Conservation (phyloP, 1,140 invertebrate genomes). For the Zophobas morio region DNA sequence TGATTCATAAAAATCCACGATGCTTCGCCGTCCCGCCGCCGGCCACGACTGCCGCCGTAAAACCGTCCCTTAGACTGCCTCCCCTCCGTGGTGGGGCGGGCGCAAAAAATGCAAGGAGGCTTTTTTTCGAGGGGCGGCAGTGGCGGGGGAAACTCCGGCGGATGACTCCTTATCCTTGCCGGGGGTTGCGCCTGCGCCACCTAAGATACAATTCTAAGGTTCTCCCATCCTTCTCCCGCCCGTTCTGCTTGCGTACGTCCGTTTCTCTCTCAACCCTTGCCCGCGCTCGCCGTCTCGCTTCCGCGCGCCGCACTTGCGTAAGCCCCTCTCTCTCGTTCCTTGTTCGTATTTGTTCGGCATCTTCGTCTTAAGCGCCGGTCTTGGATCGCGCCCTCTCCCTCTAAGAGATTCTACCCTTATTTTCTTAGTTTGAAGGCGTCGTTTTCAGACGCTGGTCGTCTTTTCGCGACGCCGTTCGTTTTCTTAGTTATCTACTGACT, state of each 20-base stretch:
- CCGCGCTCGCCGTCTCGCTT: conserved; percentile 53
- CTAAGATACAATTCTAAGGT: conserved; percentile 67
- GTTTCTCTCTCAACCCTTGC: conserved; percentile 62
- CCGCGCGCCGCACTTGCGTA: conserved; percentile 60
- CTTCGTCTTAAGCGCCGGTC: conserved; percentile 58
- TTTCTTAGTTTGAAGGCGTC: conserved; percentile 67
- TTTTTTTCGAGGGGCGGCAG: conserved; percentile 59
- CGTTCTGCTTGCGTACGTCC: conserved; percentile 60
- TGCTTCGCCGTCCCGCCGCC: background rate
- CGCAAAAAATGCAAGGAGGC: conserved; percentile 62
- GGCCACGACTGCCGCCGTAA: conserved; percentile 27
- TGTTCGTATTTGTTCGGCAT: conserved; percentile 57
- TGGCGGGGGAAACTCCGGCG: conserved; percentile 60
- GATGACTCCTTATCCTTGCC: conserved; percentile 62
- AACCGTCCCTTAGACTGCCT: conserved; percentile 28
- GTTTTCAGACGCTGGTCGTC: conserved; percentile 67
- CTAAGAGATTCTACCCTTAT: conserved; percentile 63
- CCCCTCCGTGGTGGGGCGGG: conserved; percentile 51
- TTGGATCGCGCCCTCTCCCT: conserved; percentile 61
- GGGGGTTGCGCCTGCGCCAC: conserved; percentile 59
- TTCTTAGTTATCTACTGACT: conserved; percentile 65
- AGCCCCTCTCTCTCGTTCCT: conserved; percentile 60
- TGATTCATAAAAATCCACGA: conserved; percentile 29
- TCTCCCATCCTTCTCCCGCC: conserved; percentile 54
- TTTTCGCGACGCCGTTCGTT: conserved; percentile 63